Percentiles rank a stretch among this genome's conserved stretches.
phyloP scores from a whole-genome alignment of 2,797 vertebrate species.

The Aeoliscus strigatus region DNA sequence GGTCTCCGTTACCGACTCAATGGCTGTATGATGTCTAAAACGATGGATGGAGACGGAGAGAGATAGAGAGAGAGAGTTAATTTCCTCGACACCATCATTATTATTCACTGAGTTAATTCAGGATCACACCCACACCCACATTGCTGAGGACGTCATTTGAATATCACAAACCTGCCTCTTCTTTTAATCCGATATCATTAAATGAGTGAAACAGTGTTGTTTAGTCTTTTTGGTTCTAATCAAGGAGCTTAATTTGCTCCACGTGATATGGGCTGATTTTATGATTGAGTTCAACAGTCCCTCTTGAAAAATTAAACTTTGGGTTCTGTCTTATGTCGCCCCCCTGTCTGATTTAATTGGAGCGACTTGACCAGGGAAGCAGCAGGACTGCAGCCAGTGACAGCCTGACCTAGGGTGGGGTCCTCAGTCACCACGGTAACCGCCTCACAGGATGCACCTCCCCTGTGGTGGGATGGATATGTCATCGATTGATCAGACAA shows the following conservation, averaged over 20 bases:
- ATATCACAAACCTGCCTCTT: constrained; percentile 13
- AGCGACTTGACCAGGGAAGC: constrained; percentile 35
- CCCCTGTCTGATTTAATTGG: constrained; percentile 37
- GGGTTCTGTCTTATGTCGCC: no score
- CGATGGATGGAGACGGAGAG: neutral
- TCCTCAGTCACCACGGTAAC: constrained; percentile 64
- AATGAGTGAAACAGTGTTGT: constrained; percentile 8
- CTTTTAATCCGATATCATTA: neutral
- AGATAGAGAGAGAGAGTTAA: constrained; percentile 5
- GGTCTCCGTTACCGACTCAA: constrained; percentile 15
- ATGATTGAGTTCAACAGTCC: no score
- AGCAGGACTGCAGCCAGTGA: constrained; percentile 43
- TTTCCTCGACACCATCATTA: constrained; percentile 18
- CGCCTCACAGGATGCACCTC: constrained; percentile 55
- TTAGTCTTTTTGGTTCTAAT: no score
- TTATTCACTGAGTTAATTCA: constrained; percentile 27
- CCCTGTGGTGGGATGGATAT: constrained; percentile 56
- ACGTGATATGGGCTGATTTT: no score
- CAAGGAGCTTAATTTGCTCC: neutral
- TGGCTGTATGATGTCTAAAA: constrained; percentile 5
- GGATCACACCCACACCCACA: constrained; percentile 13
- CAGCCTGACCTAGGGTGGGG: constrained; percentile 64
- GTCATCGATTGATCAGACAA: constrained; percentile 67
- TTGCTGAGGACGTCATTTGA: constrained; percentile 11
- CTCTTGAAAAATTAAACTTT: no score